phyloP scores from a whole-genome alignment of 2,888 invertebrate species.

The Thecocarcelia acutangulata region DNA sequence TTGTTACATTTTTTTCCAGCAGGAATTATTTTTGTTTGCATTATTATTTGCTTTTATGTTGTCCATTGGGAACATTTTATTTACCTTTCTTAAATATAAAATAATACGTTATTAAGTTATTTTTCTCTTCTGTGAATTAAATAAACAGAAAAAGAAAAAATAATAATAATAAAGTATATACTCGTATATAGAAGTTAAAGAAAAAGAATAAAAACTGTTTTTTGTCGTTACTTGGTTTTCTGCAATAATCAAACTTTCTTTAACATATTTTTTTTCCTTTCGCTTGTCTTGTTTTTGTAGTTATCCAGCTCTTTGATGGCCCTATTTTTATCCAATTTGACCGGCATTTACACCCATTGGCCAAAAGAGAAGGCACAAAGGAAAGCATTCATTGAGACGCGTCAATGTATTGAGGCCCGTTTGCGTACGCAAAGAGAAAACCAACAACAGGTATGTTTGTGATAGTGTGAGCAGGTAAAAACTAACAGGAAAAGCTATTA shows the following conservation, averaged over 20 bases:
- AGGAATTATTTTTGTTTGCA: background rate
- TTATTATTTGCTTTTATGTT: background rate
- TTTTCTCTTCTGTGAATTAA: background rate
- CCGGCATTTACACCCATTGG: constrained; percentile 94
- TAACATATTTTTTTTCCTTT: background rate
- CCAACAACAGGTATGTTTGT: constrained; percentile 91
- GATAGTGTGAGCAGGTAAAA: background rate
- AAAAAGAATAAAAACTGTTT: constrained; percentile 38
- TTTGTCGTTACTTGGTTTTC: background rate
- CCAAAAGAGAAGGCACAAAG: constrained; percentile 95
- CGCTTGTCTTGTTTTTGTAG: constrained; percentile 70
- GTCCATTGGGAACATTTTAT: background rate
- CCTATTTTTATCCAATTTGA: constrained; percentile 89
- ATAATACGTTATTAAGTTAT: background rate
- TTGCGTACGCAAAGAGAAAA: constrained; percentile 95
- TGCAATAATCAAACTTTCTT: constrained; percentile 12
- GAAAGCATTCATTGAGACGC: constrained; percentile 95
- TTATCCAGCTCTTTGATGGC: constrained; percentile 83
- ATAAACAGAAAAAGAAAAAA: background rate
- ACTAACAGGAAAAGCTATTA: background rate
- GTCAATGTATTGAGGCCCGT: constrained; percentile 95
- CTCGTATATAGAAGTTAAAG: constrained; percentile 28
- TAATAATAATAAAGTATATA: background rate
- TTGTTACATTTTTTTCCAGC: background rate
- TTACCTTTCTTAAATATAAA: constrained; percentile 32